Percentiles rank a stretch among this genome's conserved stretches.
These are phyloP conservation scores for Acropora tenuis DNA, from an alignment of 64 coral and sea anemone species.

Conservation along the genomic window DNA sequence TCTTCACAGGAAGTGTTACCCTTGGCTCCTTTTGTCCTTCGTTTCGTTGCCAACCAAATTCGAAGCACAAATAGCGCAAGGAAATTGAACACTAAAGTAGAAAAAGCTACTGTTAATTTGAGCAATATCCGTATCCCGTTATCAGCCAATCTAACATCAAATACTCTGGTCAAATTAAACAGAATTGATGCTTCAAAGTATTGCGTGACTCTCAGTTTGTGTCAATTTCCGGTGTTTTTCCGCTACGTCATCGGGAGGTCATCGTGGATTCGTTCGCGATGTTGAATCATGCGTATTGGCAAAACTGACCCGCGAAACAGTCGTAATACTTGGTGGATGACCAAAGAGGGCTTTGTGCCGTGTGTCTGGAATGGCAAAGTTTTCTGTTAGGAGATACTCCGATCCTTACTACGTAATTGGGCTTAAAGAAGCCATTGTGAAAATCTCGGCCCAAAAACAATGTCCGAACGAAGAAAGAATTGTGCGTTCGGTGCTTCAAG, in stretches of 20 bases:
- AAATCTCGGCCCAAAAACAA: slow-evolving; percentile 93
- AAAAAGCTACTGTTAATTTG: neutral
- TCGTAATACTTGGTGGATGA: slow-evolving; percentile 3
- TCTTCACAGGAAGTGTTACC: neutral
- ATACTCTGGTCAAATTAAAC: neutral
- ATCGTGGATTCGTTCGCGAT: slow-evolving; percentile 49
- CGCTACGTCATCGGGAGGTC: slow-evolving; percentile 68
- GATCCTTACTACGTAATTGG: slow-evolving; percentile 88
- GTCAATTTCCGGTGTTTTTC: slow-evolving; percentile 30
- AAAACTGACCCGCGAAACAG: slow-evolving; percentile 27
- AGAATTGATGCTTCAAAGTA: neutral
- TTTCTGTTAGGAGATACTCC: slow-evolving; percentile 73
- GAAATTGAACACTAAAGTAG: neutral
- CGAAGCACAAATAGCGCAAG: neutral
- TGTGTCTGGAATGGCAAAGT: slow-evolving; percentile 81
- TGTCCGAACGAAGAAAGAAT: slow-evolving; percentile 97
- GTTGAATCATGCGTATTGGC: slow-evolving; percentile 6
- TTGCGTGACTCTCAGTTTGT: neutral
- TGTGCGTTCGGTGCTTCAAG: slow-evolving; percentile 75
- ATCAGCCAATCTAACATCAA: neutral
- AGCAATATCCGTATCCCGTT: neutral
- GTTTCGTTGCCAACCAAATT: neutral
- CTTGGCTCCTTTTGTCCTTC: neutral
- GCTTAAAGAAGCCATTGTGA: slow-evolving; percentile 77
- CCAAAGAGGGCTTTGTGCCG: slow-evolving; percentile 18